Evolutionary conservation across 1,140 invertebrate genomes (phyloP).

Genomic region (Pseudomyrmex flavicornis): DNA sequence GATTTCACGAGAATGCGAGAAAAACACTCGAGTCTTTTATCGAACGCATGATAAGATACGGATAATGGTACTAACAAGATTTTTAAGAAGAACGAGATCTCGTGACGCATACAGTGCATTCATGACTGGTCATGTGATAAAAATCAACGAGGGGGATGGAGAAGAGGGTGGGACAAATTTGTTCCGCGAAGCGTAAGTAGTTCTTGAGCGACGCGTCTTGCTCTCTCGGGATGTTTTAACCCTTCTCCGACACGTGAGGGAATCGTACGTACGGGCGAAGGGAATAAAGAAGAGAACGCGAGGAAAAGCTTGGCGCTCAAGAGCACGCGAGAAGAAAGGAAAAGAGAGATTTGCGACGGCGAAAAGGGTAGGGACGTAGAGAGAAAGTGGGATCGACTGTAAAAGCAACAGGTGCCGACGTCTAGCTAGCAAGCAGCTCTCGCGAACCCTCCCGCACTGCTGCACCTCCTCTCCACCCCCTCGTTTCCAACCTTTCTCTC

Average conservation of each 20-base stretch:
- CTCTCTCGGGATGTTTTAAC: slow-evolving; percentile 59
- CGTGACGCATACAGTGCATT: not conserved
- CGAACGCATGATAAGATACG: not conserved
- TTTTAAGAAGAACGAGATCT: not conserved
- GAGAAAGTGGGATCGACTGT: slow-evolving; percentile 74
- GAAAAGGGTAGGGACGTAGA: slow-evolving; percentile 62
- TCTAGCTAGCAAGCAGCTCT: slow-evolving; percentile 79
- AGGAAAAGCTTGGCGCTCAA: slow-evolving; percentile 3
- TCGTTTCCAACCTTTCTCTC: slow-evolving; percentile 55
- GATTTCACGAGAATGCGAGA: too few species aligned
- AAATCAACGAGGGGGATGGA: not conserved
- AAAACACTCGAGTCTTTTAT: too few species aligned
- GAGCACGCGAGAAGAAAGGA: slow-evolving; percentile 29
- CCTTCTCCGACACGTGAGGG: slow-evolving; percentile 31
- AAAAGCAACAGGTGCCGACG: slow-evolving; percentile 84
- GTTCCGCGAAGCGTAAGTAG: slow-evolving; percentile 71
- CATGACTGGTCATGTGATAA: not conserved
- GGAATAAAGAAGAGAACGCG: slow-evolving; percentile 37
- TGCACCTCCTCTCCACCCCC: slow-evolving; percentile 48
- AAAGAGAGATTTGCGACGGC: slow-evolving; percentile 62
- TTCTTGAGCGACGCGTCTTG: slow-evolving; percentile 76
- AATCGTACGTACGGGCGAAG: slow-evolving; percentile 34
- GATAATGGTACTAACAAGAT: not conserved
- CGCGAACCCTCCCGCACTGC: slow-evolving; percentile 16
- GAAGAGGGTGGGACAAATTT: slow-evolving; percentile 27